Base-by-base conservation (phyloP, 2,113 vertebrate species). In the Albula glossodonta region DNA sequence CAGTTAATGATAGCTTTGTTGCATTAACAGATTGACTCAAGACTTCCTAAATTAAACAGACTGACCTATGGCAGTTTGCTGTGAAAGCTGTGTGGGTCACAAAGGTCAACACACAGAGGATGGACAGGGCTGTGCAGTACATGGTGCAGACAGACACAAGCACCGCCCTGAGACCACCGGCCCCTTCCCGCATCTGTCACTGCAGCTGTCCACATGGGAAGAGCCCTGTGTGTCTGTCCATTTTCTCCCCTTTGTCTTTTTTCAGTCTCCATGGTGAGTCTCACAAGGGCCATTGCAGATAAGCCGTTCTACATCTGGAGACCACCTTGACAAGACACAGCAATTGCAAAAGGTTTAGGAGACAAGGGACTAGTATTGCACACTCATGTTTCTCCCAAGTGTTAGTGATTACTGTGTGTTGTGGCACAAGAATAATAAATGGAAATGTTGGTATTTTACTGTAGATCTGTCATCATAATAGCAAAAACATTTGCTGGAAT, bases 1-100 rank as follows among this genome's bases (percentile, higher is more conserved):
- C 86, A 92, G 93, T 89, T 89, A 95, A 94, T 91, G 89, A 86
- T 88, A 50, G 88, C 84, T 89, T 6, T 74, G 82, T 85, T 86
- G 89, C 86, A 85, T 93, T 94, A 92, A 92, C 93, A 92, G 89
- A 87, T 87, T 83, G 63, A 74, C 89, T 88, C 70, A 0, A 94
- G 90, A 90, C 89, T 91, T 82, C 88, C 84, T 85, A 85, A 88
- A 90, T 90, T 87, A 82, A 86, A 90, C 88, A 89, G 86, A 66
- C 78, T 88, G 88, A 93, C 89, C 91, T 81, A 82, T 86, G 86
- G 63, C 83, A 50, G 86, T 87, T 91, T 84, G 81, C 51, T 86
- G 78, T 57, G 51, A 86, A 77, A 80, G 50, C 70, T 13, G 80
- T 79, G 12, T 41, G 74, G 74, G 84, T 87, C 51, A 86, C 82